A percentile compares a stretch with the other conserved stretches of the same genome.
Evolutionary conservation across 1,140 invertebrate species (phyloP).

Genomic region (Battus philenor): DNA sequence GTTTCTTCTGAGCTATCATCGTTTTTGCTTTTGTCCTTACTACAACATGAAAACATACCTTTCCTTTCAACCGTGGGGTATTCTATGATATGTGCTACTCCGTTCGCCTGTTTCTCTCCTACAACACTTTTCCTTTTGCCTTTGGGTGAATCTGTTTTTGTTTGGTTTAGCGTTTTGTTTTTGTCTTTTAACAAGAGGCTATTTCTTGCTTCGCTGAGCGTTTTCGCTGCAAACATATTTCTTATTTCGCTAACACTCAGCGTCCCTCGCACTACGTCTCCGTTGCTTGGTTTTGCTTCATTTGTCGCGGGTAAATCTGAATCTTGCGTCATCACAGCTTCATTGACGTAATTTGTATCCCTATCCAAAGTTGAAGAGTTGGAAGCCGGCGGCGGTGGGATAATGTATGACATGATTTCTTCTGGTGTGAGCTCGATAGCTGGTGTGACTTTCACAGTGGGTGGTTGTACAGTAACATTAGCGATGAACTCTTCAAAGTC

Average conservation of each 20-base stretch:
- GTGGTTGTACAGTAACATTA: conserved; percentile 87
- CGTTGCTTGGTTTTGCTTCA: conserved; percentile 50
- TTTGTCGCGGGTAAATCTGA: conserved; percentile 29
- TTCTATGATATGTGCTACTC: conserved; percentile 77
- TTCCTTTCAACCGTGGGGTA: conserved; percentile 81
- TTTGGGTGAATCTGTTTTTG: conserved; percentile 65
- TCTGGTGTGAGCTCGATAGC: conserved; percentile 84
- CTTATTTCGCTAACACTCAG: conserved; percentile 73
- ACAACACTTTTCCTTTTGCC: conserved; percentile 66
- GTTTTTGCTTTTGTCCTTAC: conserved; percentile 76
- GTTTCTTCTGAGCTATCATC: conserved; percentile 59
- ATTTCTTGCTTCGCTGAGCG: conserved; percentile 70
- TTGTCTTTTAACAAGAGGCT: conserved; percentile 72
- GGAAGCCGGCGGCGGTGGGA: conserved; percentile 84
- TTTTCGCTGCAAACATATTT: conserved; percentile 72
- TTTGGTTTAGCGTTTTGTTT: conserved; percentile 41
- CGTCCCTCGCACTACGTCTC: conserved; percentile 68
- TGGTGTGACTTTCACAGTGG: conserved; percentile 81
- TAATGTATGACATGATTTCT: conserved; percentile 87
- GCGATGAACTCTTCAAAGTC: conserved; percentile 88
- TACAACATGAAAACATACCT: conserved; percentile 81
- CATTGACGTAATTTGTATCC: conserved; percentile 60
- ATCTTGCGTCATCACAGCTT: conserved; percentile 45
- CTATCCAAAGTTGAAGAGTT: conserved; percentile 63
- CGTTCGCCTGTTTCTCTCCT: conserved; percentile 55